Percentiles rank a stretch among this genome's conserved stretches.
Evolutionary conservation across 92 coral and sea anemone genomes (phyloP).

Genomic region (Epizoanthus ramosus): DNA sequence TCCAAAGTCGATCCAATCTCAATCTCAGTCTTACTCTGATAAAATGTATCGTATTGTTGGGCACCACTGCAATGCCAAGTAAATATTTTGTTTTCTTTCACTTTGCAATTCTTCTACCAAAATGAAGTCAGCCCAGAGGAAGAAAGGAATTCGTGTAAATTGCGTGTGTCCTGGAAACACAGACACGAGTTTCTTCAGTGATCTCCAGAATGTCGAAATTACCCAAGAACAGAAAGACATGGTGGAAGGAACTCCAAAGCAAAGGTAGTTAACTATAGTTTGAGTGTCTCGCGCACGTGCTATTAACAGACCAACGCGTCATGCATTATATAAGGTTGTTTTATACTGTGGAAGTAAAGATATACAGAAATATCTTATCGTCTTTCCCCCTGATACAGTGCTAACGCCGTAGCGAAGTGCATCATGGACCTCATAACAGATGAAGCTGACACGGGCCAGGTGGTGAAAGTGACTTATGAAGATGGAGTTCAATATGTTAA

Average conservation of each 20-base stretch:
- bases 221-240: constrained; percentile 69
- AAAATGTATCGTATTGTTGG: too few relatives aligned
- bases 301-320: not conserved
- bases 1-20: too few relatives aligned
- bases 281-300: not conserved
- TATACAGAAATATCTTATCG: not conserved
- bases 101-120: not conserved
- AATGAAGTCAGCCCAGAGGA: constrained; percentile 65
- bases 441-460: constrained; percentile 79
- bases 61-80: too few relatives aligned
- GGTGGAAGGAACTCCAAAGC: constrained; percentile 63
- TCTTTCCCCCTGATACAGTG: constrained; percentile 49
- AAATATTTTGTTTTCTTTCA: too few relatives aligned
- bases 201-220: constrained; percentile 57
- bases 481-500: constrained; percentile 84
- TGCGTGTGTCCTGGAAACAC: constrained; percentile 91
- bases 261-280: constrained; percentile 53
- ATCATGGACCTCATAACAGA: constrained; percentile 81
- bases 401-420: constrained; percentile 80
- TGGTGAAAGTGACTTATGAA: constrained; percentile 85
- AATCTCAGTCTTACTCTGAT: too few relatives aligned
- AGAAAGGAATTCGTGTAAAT: constrained; percentile 88
- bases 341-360: not conserved
- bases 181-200: constrained; percentile 69
- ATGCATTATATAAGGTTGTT: not conserved